phyloP scores from a whole-genome alignment of 2,113 vertebrate genomes.

The Eurystomus gularis region DNA sequence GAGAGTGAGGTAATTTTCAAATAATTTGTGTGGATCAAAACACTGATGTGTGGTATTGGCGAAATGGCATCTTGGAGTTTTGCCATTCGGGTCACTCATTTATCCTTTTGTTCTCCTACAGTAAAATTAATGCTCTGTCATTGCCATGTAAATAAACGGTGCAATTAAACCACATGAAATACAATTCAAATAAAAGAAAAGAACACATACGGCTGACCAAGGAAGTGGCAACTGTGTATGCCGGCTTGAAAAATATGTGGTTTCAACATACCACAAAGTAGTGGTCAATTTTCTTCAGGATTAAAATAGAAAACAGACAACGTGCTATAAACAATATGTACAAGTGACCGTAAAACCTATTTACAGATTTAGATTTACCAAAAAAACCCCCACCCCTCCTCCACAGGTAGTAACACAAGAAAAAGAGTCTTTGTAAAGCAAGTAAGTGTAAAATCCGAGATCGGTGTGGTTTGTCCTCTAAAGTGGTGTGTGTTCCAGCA shows the following conservation, averaged over 20 bases:
- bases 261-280: slow-evolving; percentile 70
- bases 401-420: not conserved
- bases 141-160: slow-evolving; percentile 36
- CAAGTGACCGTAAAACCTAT: slow-evolving; percentile 50
- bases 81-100: slow-evolving; percentile 40
- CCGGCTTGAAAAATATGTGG: slow-evolving; percentile 71
- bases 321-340: slow-evolving; percentile 48
- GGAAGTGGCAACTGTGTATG: slow-evolving; percentile 63
- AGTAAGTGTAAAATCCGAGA: not conserved
- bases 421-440: not conserved
- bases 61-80: slow-evolving; percentile 46
- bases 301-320: slow-evolving; percentile 67
- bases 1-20: slow-evolving; percentile 27
- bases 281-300: slow-evolving; percentile 71
- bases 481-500: not conserved
- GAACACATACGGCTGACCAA: slow-evolving; percentile 32
- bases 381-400: slow-evolving; percentile 16
- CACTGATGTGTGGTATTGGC: slow-evolving; percentile 10
- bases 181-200: slow-evolving; percentile 61
- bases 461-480: not conserved
- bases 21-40: slow-evolving; percentile 5
- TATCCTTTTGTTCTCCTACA: slow-evolving; percentile 52
- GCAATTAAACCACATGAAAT: slow-evolving; percentile 62
- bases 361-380: slow-evolving; percentile 56
- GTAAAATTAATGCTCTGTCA: slow-evolving; percentile 58